phyloP scores from a whole-genome alignment of 2,113 vertebrate species.

The Gallinago media region DNA sequence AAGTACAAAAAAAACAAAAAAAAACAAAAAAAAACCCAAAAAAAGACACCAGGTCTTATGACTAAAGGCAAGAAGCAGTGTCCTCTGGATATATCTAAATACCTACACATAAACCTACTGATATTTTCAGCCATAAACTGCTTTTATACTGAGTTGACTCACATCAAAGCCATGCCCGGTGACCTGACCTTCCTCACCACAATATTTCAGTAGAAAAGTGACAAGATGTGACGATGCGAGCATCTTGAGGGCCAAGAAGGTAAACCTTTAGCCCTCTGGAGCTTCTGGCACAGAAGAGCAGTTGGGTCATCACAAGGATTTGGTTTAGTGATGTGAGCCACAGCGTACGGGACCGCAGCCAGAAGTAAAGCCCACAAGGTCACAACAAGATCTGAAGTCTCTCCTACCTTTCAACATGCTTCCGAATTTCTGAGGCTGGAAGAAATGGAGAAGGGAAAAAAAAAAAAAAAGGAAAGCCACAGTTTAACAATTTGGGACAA shows the following conservation, averaged over 20 bases:
- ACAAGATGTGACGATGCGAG: accelerated
- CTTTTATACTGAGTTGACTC: background rate
- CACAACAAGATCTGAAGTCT: background rate
- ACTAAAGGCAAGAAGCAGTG: background rate
- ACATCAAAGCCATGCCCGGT: background rate
- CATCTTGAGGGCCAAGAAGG: background rate
- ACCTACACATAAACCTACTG: background rate
- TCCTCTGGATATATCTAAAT: accelerated
- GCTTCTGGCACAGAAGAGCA: background rate
- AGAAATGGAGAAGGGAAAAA: background rate
- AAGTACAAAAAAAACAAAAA: accelerated
- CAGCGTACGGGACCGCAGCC: background rate
- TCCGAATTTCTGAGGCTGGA: background rate
- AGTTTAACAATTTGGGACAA: background rate
- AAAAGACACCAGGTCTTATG: background rate
- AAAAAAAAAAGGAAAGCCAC: no score
- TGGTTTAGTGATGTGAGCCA: background rate
- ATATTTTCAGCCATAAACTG: background rate
- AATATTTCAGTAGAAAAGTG: background rate
- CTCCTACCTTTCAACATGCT: background rate
- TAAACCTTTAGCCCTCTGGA: background rate
- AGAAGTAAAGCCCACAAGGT: background rate
- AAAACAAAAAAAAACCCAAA: no score
- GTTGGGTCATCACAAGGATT: background rate
- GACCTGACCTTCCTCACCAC: background rate